These are phyloP conservation scores for Megaleporinus macrocephalus DNA, from an alignment of 2,113 vertebrate species.

Conservation along the genomic window DNA sequence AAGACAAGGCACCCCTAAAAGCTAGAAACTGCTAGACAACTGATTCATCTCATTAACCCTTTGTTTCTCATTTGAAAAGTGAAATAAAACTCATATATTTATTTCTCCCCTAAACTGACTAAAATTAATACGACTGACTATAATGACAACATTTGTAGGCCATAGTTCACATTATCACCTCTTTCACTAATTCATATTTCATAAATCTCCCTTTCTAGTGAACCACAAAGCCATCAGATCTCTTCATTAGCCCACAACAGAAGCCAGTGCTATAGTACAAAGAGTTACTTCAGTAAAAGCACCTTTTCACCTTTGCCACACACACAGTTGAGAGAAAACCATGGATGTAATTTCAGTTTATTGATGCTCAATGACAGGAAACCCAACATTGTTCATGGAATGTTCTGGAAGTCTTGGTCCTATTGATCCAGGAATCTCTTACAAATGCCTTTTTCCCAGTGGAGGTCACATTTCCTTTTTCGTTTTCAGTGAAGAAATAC, in stretches of 20 bases:
- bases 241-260: neutral
- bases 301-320: constrained; percentile 57
- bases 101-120: neutral
- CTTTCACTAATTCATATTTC: neutral
- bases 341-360: constrained; percentile 55
- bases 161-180: neutral
- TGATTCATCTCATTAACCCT: neutral
- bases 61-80: constrained; percentile 19
- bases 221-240: too few relatives aligned
- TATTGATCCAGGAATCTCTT: constrained; percentile 46
- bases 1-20: neutral
- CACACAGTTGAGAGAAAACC: constrained; percentile 40
- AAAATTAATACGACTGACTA: too few relatives aligned
- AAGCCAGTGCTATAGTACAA: constrained; percentile 68
- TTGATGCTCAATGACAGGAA: constrained; percentile 43
- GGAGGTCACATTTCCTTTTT: neutral
- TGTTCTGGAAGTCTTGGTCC: constrained; percentile 42
- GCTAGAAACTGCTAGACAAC: neutral
- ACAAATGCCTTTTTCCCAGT: constrained; percentile 27
- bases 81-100: constrained; percentile 45
- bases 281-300: constrained; percentile 49
- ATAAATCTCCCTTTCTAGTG: neutral
- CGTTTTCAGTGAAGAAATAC: neutral
- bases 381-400: constrained; percentile 33
- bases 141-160: neutral